Base-by-base conservation (phyloP, 2,888 invertebrate genomes). In the Alentia gelatinosa region DNA sequence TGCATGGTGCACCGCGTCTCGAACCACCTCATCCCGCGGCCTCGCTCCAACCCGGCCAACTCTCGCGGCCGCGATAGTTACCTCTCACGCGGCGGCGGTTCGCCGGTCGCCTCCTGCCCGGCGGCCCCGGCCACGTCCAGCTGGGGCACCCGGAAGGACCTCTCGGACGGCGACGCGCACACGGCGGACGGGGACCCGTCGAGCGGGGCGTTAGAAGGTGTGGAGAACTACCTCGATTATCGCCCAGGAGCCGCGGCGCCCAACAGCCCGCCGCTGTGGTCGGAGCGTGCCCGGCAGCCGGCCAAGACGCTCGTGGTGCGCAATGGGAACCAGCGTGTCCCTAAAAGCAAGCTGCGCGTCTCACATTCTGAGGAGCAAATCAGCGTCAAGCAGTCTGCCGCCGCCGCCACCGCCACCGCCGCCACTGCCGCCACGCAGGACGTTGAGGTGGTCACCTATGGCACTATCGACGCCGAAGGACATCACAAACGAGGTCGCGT, bases 1-100 rank as follows among this genome's bases (percentile, higher is more conserved):
- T 86, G 86, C 47, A 86, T 86, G 86, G 42, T 86, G 30, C 86
- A 86, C 86, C 86, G 86, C 0, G 86, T 86, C 1, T 50, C 86
- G 0, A 86, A 86, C 86, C 50, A 86, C 42, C 86, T 86, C 47
- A 26, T 86, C 12, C 86, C 86, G 0, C 23, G 86, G 12, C 26
- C 86, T 19, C 42, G 86, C 42, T 86, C 86, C 15, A 42, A 86
- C 47, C 23, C 39, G 1, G 79, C 19, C 37, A 12, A 12, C 12
- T 86, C 86, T 0, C 30, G 33, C 5, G 50, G 86, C 9, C 12
- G 47, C 15, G 47, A 86, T 19, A 86, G 86, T 33, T 42, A 33
- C 26, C 0, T 42, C 5, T 86, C 86, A 0, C 26, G 86, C 7
- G 47, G 47, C 33, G 50, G 50, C 26, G 47, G 86, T 30, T 42